Evolutionary conservation across 2,113 vertebrate genomes (phyloP).

Genomic region (Phylloscopus trochilus): DNA sequence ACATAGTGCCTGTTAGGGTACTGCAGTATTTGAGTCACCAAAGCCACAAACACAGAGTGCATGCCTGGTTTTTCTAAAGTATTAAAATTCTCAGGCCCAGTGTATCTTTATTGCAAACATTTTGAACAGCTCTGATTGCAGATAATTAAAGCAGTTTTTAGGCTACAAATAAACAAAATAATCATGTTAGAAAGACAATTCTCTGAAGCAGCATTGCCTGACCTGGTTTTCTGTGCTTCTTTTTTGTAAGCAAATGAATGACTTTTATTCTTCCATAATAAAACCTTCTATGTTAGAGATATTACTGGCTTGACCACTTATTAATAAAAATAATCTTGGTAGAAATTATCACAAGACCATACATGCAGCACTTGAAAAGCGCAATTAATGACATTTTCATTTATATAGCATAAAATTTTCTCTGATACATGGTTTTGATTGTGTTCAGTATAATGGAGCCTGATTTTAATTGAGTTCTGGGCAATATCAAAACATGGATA

Average conservation of each 20-base stretch:
- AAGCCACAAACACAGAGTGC: background rate
- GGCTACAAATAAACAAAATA: constrained; percentile 9
- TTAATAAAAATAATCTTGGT: background rate
- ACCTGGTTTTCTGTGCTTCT: background rate
- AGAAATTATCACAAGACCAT: background rate
- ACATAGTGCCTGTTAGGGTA: background rate
- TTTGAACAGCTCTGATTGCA: constrained; percentile 34
- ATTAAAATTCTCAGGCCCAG: background rate
- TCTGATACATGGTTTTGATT: background rate
- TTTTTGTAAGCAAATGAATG: background rate
- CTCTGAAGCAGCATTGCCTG: background rate
- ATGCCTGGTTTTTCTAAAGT: background rate
- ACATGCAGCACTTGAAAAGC: background rate
- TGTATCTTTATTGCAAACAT: background rate
- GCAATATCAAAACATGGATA: background rate
- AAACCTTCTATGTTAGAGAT: background rate
- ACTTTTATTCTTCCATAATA: background rate
- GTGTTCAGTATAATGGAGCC: constrained; percentile 1
- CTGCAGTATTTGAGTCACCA: background rate
- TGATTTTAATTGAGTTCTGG: constrained; percentile 47
- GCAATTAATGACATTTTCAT: constrained; percentile 28
- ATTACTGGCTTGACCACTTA: background rate
- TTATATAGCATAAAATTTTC: background rate
- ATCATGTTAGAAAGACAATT: background rate
- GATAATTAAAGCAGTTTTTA: background rate